phyloP scores from a whole-genome alignment of 2,888 invertebrate genomes.

The Crocallis elinguaria region DNA sequence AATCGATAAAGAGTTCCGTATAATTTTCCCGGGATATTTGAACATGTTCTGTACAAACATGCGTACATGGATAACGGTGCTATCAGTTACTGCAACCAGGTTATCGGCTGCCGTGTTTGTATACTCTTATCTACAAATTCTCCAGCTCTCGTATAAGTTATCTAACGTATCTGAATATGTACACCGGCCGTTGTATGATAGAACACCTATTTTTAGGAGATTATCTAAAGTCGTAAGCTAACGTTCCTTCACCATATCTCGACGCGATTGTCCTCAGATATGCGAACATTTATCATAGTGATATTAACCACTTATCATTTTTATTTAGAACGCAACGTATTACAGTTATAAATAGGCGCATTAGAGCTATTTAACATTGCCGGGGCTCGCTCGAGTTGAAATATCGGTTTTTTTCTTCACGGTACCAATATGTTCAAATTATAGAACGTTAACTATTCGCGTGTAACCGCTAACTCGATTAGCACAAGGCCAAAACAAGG shows the following conservation, averaged over 20 bases:
- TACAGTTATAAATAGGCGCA: constrained; percentile 35
- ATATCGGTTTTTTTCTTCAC: constrained; percentile 48
- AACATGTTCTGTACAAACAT: constrained; percentile 44
- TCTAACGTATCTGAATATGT: constrained; percentile 58
- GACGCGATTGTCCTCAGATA: constrained; percentile 50
- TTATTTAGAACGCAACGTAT: constrained; percentile 48
- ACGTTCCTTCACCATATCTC: constrained; percentile 44
- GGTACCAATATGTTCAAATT: constrained; percentile 60
- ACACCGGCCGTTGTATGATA: constrained; percentile 63
- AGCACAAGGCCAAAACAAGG: constrained; percentile 77
- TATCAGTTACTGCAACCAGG: constrained; percentile 76
- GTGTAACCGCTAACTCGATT: constrained; percentile 76
- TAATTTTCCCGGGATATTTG: constrained; percentile 28
- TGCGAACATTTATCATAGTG: constrained; percentile 41
- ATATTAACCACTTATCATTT: constrained; percentile 46
- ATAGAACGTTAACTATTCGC: constrained; percentile 67
- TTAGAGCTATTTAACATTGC: constrained; percentile 50
- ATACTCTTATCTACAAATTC: constrained; percentile 71
- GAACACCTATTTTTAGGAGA: constrained; percentile 66
- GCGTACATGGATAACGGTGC: constrained; percentile 54
- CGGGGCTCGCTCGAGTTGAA: constrained; percentile 46
- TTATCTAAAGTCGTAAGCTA: constrained; percentile 50
- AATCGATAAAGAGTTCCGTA: constrained; percentile 29
- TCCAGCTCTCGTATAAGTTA: constrained; percentile 61
- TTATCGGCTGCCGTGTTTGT: constrained; percentile 78